These are phyloP conservation scores for Cylindroiulus punctatus DNA, from an alignment of 2,888 invertebrate species.

Conservation along the genomic window DNA sequence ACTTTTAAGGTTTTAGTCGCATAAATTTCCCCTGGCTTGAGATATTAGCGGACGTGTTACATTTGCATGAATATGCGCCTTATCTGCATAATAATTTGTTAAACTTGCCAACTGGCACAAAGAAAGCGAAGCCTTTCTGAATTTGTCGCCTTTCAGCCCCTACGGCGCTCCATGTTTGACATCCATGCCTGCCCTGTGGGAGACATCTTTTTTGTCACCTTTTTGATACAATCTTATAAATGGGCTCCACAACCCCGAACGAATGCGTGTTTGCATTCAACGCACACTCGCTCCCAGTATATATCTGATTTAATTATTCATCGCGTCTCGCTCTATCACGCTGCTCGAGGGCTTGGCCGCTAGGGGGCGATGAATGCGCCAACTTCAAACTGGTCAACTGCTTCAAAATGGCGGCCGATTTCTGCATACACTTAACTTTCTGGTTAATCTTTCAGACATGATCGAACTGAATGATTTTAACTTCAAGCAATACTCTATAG, in stretches of 20 bases:
- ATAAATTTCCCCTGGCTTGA: background rate
- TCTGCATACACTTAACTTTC: too few species aligned
- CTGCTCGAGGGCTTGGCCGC: background rate
- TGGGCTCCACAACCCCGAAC: background rate
- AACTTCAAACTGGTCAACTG: background rate
- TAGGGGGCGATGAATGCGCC: background rate
- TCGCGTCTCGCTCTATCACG: background rate
- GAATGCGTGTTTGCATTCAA: conserved; percentile 4
- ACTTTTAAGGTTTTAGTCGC: too few species aligned
- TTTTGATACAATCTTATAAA: conserved; percentile 18
- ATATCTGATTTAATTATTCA: conserved; percentile 18
- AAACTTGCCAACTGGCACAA: conserved; percentile 8
- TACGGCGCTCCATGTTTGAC: conserved; percentile 18
- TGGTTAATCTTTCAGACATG: too few species aligned
- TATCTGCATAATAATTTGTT: conserved; percentile 18
- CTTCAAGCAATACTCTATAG: too few species aligned
- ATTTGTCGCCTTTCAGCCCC: background rate
- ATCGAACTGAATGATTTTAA: too few species aligned
- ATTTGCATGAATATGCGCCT: conserved; percentile 18
- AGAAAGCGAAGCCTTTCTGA: background rate
- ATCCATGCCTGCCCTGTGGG: background rate
- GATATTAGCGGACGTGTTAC: background rate
- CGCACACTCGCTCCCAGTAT: background rate
- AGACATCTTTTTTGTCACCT: conserved; percentile 18
- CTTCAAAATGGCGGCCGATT: too few species aligned